Evolutionary conservation across 2,113 vertebrate species (phyloP).

Genomic region (Muscicapa adusta): DNA sequence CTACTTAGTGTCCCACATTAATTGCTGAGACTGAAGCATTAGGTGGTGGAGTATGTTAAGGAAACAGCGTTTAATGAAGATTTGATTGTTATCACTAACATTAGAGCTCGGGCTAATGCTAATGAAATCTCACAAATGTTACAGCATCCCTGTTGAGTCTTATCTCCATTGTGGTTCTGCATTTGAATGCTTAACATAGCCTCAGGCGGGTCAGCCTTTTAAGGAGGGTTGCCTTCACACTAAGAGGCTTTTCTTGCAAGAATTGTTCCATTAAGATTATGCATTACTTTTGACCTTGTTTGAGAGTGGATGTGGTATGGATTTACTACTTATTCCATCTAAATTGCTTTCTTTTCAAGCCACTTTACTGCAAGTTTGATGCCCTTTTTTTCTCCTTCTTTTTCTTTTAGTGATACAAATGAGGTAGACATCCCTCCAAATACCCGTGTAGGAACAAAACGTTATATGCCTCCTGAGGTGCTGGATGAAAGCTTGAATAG

Average conservation of each 20-base stretch:
- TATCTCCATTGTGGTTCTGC: conserved; percentile 5
- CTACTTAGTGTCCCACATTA: not conserved
- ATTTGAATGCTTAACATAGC: conserved; percentile 42
- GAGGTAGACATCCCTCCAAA: conserved; percentile 97
- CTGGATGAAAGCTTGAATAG: conserved; percentile 93
- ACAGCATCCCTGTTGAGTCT: conserved; percentile 39
- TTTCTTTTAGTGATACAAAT: conserved; percentile 85
- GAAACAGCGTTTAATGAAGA: conserved; percentile 26
- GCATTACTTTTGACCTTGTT: not conserved
- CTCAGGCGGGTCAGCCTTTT: conserved; percentile 17
- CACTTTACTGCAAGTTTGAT: not conserved
- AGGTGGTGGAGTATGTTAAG: not conserved
- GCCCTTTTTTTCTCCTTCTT: not conserved
- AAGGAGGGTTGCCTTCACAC: not conserved
- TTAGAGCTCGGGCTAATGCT: conserved; percentile 34
- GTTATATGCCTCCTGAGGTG: conserved; percentile 97
- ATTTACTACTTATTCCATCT: not conserved
- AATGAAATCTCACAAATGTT: conserved; percentile 28
- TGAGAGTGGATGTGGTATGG: not conserved
- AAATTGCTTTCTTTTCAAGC: not conserved
- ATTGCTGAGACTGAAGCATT: conserved; percentile 11
- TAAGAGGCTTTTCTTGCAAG: not conserved
- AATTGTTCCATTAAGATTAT: conserved; percentile 2
- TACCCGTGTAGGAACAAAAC: conserved; percentile 94
- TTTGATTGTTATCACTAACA: conserved; percentile 34